phyloP scores from a whole-genome alignment of 2,888 invertebrate genomes.

The Lymantria monacha region DNA sequence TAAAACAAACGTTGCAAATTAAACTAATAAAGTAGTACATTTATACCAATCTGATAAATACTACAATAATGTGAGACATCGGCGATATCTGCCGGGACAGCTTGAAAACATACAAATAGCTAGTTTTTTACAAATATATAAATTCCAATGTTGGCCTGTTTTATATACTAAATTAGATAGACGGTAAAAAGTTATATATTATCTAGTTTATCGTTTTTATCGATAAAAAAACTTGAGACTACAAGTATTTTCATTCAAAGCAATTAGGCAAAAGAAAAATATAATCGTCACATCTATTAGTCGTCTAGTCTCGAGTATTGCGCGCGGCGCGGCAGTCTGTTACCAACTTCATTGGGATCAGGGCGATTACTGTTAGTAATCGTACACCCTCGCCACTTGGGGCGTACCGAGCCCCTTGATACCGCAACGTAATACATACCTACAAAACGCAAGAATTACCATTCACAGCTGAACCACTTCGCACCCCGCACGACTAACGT shows the following conservation, averaged over 20 bases:
- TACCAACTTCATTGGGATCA: constrained; percentile 76
- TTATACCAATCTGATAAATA: too few species aligned
- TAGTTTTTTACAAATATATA: too few species aligned
- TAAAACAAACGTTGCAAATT: too few species aligned
- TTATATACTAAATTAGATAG: too few species aligned
- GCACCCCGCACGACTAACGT: constrained; percentile 25
- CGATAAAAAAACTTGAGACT: neutral
- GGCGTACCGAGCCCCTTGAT: constrained; percentile 47
- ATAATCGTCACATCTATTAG: constrained; percentile 29
- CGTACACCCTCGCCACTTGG: constrained; percentile 67
- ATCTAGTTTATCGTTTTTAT: too few species aligned
- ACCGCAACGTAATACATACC: constrained; percentile 53
- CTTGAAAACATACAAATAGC: too few species aligned
- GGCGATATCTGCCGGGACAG: too few species aligned
- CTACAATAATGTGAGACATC: too few species aligned
- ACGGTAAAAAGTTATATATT: too few species aligned
- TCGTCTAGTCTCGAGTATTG: constrained; percentile 29
- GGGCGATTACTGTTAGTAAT: constrained; percentile 74
- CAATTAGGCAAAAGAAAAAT: neutral
- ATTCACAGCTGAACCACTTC: constrained; percentile 40
- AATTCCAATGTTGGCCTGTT: too few species aligned
- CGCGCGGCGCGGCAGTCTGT: constrained; percentile 55
- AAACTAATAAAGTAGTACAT: too few species aligned
- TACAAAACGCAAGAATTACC: constrained; percentile 44
- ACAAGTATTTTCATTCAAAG: neutral